Conservation (phyloP, 1,140 invertebrate species). For the Brachystomella parvula region DNA sequence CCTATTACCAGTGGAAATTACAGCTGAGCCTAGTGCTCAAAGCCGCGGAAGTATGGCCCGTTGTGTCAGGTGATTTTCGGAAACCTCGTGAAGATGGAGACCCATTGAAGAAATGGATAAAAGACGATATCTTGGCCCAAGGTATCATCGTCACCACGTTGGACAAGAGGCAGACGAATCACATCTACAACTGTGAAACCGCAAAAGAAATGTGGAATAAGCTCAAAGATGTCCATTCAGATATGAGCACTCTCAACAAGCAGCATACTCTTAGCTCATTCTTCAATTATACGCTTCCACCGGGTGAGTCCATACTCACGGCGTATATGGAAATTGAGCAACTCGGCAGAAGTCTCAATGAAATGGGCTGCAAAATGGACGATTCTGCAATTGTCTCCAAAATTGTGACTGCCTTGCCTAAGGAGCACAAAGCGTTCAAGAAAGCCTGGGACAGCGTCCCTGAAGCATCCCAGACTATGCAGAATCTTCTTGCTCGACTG, state of each 20-base stretch:
- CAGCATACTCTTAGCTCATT: conserved; percentile 14
- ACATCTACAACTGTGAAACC: conserved; percentile 39
- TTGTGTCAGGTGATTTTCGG: neutral
- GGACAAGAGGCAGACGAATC: conserved; percentile 32
- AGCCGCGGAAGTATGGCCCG: neutral
- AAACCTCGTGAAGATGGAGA: neutral
- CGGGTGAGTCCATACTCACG: neutral
- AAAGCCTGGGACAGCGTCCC: conserved; percentile 21
- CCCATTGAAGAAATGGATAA: conserved; percentile 24
- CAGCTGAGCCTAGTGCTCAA: conserved; percentile 10
- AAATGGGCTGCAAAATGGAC: conserved; percentile 14
- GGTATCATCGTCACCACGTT: conserved; percentile 36
- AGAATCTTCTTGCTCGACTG: conserved; percentile 9
- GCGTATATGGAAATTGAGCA: conserved; percentile 15
- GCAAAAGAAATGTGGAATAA: conserved; percentile 41
- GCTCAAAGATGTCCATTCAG: conserved; percentile 37
- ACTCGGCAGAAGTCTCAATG: conserved; percentile 6
- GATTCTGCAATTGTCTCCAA: conserved; percentile 8
- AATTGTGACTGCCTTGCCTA: conserved; percentile 12
- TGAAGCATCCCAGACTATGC: neutral
- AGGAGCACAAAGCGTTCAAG: conserved; percentile 12
- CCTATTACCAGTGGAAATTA: conserved; percentile 13
- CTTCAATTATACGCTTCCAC: conserved; percentile 7
- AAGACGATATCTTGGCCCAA: conserved; percentile 34
- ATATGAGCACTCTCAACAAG: conserved; percentile 17